Percentiles rank a stretch among this genome's conserved stretches.
phyloP scores from a whole-genome alignment of 2,888 invertebrate species.

The Meta bourneti region DNA sequence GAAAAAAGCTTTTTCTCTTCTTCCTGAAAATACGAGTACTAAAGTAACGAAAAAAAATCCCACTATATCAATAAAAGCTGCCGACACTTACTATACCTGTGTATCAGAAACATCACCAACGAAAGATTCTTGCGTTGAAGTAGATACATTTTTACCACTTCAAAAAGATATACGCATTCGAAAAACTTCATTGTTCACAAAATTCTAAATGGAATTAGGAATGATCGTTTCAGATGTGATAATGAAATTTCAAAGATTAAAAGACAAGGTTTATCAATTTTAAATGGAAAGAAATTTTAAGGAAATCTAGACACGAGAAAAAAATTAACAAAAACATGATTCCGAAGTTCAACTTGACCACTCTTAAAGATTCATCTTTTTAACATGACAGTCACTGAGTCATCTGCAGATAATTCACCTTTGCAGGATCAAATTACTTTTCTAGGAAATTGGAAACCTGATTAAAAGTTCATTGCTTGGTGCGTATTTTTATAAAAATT shows the following conservation, averaged over 20 bases:
- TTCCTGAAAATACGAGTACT: background rate
- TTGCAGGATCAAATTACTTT: background rate
- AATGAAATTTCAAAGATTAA: background rate
- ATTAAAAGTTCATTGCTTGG: background rate
- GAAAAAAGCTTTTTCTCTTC: background rate
- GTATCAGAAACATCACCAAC: no score
- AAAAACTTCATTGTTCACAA: background rate
- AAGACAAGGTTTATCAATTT: background rate
- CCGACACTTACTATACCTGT: no score
- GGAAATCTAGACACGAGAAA: background rate
- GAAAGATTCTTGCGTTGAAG: no score
- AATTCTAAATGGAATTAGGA: background rate
- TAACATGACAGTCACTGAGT: background rate
- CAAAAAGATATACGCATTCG: no score
- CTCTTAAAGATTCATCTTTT: background rate
- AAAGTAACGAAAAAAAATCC: no score
- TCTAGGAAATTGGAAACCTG: background rate
- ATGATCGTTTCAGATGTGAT: background rate
- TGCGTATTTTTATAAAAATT: no score
- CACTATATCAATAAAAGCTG: no score
- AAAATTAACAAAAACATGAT: background rate
- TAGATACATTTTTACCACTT: no score
- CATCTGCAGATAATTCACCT: background rate
- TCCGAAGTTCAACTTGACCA: background rate
- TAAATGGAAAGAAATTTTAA: background rate